Evolutionary conservation across 2,888 invertebrate species (phyloP), one percentile per base, ranked within the genome.

Genomic region (Drosophila sordidapex): DNA sequence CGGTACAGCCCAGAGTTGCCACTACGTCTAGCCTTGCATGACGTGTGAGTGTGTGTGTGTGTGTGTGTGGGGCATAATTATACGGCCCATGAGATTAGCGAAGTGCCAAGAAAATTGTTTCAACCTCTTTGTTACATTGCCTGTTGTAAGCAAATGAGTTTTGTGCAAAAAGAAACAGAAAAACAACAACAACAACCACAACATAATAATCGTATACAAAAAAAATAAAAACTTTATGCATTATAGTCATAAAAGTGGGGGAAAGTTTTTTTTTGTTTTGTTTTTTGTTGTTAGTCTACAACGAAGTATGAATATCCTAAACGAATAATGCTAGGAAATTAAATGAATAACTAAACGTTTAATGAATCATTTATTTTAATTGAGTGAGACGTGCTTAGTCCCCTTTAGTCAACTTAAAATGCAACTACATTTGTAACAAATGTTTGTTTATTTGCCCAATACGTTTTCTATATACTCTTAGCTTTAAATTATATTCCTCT

Each of bases 31-130:
- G 73, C 82, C 81, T 82, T 70, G 79, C 82, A 82, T 82, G 82
- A 80, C 75, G 69, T 69, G 38, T 40, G 54, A 3, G n/a, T n/a
- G n/a, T n/a, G 38, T 40, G 54, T 40, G 54, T 29, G 31, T 18
- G 4, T 21, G 46, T 46, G 46, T 46, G 21, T 25, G 43, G 4
- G 21, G 49, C 69, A 74, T 88, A 88, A 87, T 88, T 87, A 88
- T 75, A 86, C 72, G 87, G 62, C 78, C 73, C 87, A 88, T 78
- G 81, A 74, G 82, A 84, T 87, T 83, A 72, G 63, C 75, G 72
- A 76, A 76, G 81, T 81, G 79, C 73, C 81, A 81, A 60, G 81
- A 81, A 86, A 84, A 83, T 68, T 31, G 65, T 69, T 70, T 76
- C 61, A 69, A 57, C 60, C 69, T 70, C 86, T 88, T 86, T 83